phyloP scores from a whole-genome alignment of 2,888 invertebrate genomes.

The Cheilosia pagana region DNA sequence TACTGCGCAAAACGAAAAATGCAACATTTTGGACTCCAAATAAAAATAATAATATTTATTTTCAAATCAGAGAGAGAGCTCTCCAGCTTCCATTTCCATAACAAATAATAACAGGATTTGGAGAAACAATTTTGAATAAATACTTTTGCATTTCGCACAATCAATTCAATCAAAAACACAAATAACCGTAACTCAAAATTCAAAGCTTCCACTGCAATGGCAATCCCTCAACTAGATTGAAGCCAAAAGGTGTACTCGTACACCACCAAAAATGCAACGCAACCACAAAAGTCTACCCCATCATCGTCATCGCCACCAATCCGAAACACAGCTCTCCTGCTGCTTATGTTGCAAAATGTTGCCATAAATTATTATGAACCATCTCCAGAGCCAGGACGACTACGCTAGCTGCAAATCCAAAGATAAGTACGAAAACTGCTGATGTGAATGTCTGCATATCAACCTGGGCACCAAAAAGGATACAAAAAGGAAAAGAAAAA shows the following conservation, averaged over 20 bases:
- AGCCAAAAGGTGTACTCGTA: slow-evolving; percentile 48
- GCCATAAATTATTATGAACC: slow-evolving; percentile 78
- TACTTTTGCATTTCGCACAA: slow-evolving; percentile 10
- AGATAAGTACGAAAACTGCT: slow-evolving; percentile 84
- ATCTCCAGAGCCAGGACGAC: slow-evolving; percentile 80
- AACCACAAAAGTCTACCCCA: slow-evolving; percentile 59
- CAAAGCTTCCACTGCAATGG: slow-evolving; percentile 60
- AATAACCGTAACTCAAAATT: slow-evolving; percentile 40
- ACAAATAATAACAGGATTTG: not conserved
- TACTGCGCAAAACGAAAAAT: too few relatives aligned
- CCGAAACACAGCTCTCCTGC: slow-evolving; percentile 53
- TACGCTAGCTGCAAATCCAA: slow-evolving; percentile 83
- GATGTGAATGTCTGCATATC: slow-evolving; percentile 86
- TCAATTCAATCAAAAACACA: slow-evolving; percentile 49
- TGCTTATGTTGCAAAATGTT: slow-evolving; percentile 76
- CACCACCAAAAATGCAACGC: slow-evolving; percentile 61
- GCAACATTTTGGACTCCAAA: too few relatives aligned
- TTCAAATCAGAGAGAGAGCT: too few relatives aligned
- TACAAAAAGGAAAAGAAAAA: slow-evolving; percentile 38
- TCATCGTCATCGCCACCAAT: slow-evolving; percentile 63
- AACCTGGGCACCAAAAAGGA: slow-evolving; percentile 83
- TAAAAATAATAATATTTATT: too few relatives aligned
- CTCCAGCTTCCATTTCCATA: too few relatives aligned
- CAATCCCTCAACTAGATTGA: slow-evolving; percentile 47
- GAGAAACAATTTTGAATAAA: not conserved